Conservation (phyloP, 2,113 vertebrate genomes). For the Eudyptes chrysolophus region DNA sequence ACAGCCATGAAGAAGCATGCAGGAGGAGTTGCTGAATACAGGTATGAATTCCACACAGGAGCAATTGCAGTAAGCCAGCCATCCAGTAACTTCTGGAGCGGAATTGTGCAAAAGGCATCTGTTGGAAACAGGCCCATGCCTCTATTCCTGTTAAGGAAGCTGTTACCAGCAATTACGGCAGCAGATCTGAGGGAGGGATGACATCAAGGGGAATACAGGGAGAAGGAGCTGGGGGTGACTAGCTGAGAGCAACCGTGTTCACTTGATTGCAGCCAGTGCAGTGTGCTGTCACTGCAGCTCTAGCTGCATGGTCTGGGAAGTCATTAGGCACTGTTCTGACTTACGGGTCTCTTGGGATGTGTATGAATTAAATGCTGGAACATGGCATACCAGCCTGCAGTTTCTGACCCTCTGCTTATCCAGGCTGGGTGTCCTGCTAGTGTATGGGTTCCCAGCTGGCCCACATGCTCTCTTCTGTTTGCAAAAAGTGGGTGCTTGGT, state of each 20-base stretch:
- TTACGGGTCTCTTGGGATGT: background rate
- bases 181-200: background rate
- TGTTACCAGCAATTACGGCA: background rate
- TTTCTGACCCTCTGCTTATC: background rate
- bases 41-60: constrained; percentile 72
- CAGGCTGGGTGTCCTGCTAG: background rate
- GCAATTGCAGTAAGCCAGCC: background rate
- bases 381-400: background rate
- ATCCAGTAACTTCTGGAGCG: background rate
- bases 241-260: background rate
- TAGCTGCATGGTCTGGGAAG: background rate
- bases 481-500: background rate
- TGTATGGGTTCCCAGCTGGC: background rate
- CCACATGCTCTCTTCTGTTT: background rate
- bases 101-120: background rate
- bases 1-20: constrained; percentile 97
- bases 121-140: background rate
- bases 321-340: background rate
- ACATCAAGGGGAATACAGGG: background rate
- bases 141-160: background rate
- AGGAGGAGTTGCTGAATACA: constrained; percentile 94
- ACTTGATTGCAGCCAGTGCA: background rate
- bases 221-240: background rate
- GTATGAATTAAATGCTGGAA: background rate
- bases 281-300: background rate